These are phyloP conservation scores for Venustaconcha ellipsiformis DNA, from an alignment of 1,140 invertebrate genomes.

Conservation along the genomic window DNA sequence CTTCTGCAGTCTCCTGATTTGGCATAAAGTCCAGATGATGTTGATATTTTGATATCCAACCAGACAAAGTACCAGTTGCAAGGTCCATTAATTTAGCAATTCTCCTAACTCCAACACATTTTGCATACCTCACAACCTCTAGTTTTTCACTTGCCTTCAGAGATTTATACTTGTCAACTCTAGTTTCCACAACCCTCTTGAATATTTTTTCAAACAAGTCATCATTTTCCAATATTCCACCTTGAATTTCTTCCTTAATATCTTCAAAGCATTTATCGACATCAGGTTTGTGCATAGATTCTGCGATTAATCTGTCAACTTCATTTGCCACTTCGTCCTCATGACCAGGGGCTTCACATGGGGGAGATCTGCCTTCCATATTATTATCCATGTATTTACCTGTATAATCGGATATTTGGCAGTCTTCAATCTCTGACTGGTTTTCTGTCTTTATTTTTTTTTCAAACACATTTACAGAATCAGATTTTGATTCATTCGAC, in stretches of 20 bases:
- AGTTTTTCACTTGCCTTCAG: conserved; percentile 27
- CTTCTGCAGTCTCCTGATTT: neutral
- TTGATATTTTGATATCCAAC: conserved; percentile 30
- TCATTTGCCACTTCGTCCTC: neutral
- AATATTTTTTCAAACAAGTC: conserved; percentile 17
- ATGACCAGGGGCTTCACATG: no score
- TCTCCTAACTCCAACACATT: conserved; percentile 15
- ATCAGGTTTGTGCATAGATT: conserved; percentile 22
- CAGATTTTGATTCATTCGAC: no score
- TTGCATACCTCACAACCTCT: conserved; percentile 23
- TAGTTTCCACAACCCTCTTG: conserved; percentile 10
- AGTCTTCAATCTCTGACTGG: no score
- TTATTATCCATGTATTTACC: no score
- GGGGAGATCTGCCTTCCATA: no score
- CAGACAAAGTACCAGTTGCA: conserved; percentile 29
- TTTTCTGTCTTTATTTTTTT: no score
- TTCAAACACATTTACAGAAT: no score
- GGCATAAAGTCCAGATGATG: conserved; percentile 1
- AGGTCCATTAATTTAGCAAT: conserved; percentile 26
- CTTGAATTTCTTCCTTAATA: conserved; percentile 12
- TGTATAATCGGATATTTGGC: no score
- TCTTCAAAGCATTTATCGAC: conserved; percentile 21
- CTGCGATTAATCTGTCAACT: conserved; percentile 15
- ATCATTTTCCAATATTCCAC: conserved; percentile 11
- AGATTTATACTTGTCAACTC: conserved; percentile 21